Evolutionary conservation across 2,888 invertebrate genomes (phyloP), one percentile per base, ranked within the genome.

Genomic region (Lycia hirtaria): DNA sequence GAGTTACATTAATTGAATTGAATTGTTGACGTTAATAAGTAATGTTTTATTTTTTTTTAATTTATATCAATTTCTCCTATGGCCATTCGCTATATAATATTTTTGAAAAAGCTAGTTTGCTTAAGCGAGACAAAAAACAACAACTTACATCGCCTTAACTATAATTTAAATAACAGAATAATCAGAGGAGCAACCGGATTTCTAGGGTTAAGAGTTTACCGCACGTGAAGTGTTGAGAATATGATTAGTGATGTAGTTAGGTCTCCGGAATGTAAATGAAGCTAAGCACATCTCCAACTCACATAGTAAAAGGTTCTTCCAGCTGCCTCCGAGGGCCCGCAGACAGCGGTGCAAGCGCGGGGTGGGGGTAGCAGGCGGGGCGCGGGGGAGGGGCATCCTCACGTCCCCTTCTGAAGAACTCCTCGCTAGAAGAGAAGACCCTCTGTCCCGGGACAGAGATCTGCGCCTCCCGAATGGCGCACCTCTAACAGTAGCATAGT

Each of bases 241-340:
- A 75, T 53, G 41, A 62, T 64, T 62, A 65, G 62, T 61, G 47
- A 56, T 48, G 47, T 49, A 33, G 62, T 56, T 59, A 56, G 28
- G 50, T 64, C 63, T 69, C 65, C 73, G 50, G 38, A 56, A 63
- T 40, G 59, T 62, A 66, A 71, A 69, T 65, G 69, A 75, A 79
- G 77, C 75, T 75, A 71, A 78, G 72, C 80, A 70, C 80, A 75
- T 68, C 76, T 61, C 59, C 60, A 76, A 95, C 96, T 96, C 94
- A 96, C 96, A 93, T 93, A 95, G 94, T 78, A 96, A 92, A 67
- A 96, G 93, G 88, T 96, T 96, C 88, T 94, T 95, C 96, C 96
- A 96, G 88, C 95, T 95, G 67, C 96, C 96, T 78, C 95, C 95
- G 72, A 96, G 93, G 62, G 94, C 95, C 71, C 94, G 94, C 67